phyloP scores from a whole-genome alignment of 2,797 vertebrate genomes.

The Alauda arvensis region DNA sequence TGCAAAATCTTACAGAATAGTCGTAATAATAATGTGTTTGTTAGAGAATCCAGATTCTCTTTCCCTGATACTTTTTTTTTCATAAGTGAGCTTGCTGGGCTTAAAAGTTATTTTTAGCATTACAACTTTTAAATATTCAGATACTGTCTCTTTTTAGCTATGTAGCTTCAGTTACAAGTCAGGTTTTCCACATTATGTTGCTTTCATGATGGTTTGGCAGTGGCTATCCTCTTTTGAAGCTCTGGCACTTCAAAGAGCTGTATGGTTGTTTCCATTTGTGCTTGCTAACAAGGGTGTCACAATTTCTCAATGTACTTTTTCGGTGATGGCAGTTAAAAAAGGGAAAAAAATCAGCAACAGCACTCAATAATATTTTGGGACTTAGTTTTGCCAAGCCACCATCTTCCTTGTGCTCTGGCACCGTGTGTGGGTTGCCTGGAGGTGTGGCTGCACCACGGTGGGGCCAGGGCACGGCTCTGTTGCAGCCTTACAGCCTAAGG shows the following conservation, averaged over 20 bases:
- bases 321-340: not conserved
- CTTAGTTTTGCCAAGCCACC: not conserved
- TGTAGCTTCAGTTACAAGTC: not conserved
- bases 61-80: not conserved
- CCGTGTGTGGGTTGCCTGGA: rapidly evolving
- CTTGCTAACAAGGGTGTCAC: not conserved
- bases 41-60: not conserved
- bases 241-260: not conserved
- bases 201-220: not conserved
- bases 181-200: not conserved
- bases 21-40: not conserved
- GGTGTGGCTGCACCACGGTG: not conserved
- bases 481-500: rapidly evolving
- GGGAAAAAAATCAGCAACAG: not conserved
- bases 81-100: not conserved
- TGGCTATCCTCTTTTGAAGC: not conserved
- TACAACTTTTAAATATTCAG: not conserved
- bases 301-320: not conserved
- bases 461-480: not conserved
- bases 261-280: not conserved
- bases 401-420: not conserved
- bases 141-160: not conserved
- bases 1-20: not conserved
- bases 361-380: not conserved
- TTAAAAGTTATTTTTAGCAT: not conserved